Conservation (phyloP, 2,888 invertebrate genomes). For the Xestobium rufovillosum region DNA sequence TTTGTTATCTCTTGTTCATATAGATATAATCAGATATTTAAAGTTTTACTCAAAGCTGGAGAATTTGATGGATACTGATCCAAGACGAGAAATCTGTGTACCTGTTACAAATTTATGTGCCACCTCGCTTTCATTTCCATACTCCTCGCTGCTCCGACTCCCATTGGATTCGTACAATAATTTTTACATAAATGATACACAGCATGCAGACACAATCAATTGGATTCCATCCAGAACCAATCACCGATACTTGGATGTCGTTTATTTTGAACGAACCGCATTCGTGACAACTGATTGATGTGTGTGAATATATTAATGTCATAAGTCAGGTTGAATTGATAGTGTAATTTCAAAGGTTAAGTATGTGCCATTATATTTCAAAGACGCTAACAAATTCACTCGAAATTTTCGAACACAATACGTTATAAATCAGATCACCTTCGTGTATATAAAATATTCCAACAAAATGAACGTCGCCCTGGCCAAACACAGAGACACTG, state of each 20-base stretch:
- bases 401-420: constrained; percentile 21
- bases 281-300: constrained; percentile 34
- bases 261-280: constrained; percentile 29
- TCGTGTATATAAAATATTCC: constrained; percentile 24
- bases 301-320: constrained; percentile 35
- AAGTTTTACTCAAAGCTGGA: no score
- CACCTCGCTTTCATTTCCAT: no score
- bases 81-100: no score
- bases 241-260: constrained; percentile 27
- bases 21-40: no score
- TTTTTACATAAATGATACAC: not conserved
- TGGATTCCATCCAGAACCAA: constrained; percentile 26
- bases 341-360: constrained; percentile 33
- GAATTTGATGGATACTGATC: constrained; percentile 1
- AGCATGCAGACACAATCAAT: constrained; percentile 1
- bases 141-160: no score
- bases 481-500: constrained; percentile 21
- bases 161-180: no score
- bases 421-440: constrained; percentile 26
- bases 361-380: constrained; percentile 29
- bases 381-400: constrained; percentile 25
- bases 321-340: constrained; percentile 33
- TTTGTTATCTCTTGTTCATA: no score
- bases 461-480: constrained; percentile 20
- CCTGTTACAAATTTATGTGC: no score